These are phyloP conservation scores for Acanthochromis polyacanthus DNA, from an alignment of 2,113 vertebrate genomes.

Conservation along the genomic window DNA sequence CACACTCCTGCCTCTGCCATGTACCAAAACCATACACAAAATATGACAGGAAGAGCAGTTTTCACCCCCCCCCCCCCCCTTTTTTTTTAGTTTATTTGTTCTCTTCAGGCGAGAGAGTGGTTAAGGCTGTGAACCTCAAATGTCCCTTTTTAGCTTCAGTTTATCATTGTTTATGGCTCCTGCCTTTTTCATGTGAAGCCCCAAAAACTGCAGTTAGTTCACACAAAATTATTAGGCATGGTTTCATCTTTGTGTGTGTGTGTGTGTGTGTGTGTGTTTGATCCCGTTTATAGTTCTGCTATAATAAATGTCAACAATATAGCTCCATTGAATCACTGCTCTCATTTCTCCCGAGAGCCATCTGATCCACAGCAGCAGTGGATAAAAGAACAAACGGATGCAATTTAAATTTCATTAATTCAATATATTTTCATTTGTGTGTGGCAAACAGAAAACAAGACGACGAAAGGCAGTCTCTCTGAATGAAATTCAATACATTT, in stretches of 20 bases:
- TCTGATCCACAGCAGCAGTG: background rate
- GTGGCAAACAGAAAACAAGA: background rate
- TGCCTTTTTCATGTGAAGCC: background rate
- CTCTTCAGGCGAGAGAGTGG: too few species aligned
- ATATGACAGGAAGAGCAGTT: background rate
- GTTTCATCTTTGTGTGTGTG: background rate
- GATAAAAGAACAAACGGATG: background rate
- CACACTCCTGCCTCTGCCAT: background rate
- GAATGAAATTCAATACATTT: conserved; percentile 13
- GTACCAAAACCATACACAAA: background rate
- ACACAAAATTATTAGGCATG: background rate
- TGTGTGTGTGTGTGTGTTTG: background rate
- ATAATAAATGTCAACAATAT: background rate
- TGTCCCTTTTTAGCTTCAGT: too few species aligned
- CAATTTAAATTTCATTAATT: background rate
- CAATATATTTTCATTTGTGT: background rate
- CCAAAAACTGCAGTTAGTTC: background rate
- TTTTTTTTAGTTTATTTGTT: too few species aligned
- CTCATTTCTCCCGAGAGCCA: background rate
- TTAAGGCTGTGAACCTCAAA: too few species aligned
- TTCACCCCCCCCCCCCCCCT: background rate
- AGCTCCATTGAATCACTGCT: too few species aligned
- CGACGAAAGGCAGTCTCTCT: background rate
- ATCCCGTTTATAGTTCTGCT: background rate
- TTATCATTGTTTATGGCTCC: background rate